A percentile compares a stretch with the other conserved stretches of the same genome.
These are phyloP conservation scores for Stictonetta naevosa DNA, from an alignment of 2,113 vertebrate genomes.

Conservation along the genomic window DNA sequence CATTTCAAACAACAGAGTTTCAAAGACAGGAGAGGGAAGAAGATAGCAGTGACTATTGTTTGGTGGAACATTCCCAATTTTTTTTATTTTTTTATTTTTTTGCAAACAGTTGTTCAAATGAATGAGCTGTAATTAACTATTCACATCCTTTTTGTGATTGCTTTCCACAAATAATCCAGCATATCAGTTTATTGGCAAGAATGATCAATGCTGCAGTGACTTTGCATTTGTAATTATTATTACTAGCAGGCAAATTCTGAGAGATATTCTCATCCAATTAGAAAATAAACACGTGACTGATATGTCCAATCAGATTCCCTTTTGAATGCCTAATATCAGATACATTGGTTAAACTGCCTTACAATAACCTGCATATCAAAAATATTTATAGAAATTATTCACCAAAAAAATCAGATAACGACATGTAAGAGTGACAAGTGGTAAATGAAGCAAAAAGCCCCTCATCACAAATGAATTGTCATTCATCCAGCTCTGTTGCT, in stretches of 20 bases:
- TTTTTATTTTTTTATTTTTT: constrained; percentile 42
- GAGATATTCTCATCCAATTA: constrained; percentile 18
- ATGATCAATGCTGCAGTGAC: constrained; percentile 25
- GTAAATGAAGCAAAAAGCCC: not conserved
- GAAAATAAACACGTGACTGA: not conserved
- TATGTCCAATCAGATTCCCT: not conserved
- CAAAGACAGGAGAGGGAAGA: constrained; percentile 13
- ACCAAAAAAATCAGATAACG: not conserved
- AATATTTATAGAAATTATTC: constrained; percentile 39
- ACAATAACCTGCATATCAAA: constrained; percentile 28
- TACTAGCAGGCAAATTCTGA: constrained; percentile 37
- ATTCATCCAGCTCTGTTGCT: not conserved
- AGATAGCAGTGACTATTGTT: not conserved
- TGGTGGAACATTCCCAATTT: constrained; percentile 22
- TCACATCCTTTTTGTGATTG: constrained; percentile 56
- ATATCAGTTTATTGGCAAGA: constrained; percentile 60
- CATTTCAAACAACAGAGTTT: not conserved
- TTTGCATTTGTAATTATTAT: constrained; percentile 62
- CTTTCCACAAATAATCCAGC: constrained; percentile 58
- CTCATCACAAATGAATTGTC: not conserved
- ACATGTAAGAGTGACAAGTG: not conserved
- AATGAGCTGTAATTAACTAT: constrained; percentile 70
- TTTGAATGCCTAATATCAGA: constrained; percentile 18
- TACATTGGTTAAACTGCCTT: not conserved
- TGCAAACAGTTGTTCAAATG: constrained; percentile 38